Base-by-base conservation (phyloP, 2,888 invertebrate species). In the Caenorhabditis sinica region DNA sequence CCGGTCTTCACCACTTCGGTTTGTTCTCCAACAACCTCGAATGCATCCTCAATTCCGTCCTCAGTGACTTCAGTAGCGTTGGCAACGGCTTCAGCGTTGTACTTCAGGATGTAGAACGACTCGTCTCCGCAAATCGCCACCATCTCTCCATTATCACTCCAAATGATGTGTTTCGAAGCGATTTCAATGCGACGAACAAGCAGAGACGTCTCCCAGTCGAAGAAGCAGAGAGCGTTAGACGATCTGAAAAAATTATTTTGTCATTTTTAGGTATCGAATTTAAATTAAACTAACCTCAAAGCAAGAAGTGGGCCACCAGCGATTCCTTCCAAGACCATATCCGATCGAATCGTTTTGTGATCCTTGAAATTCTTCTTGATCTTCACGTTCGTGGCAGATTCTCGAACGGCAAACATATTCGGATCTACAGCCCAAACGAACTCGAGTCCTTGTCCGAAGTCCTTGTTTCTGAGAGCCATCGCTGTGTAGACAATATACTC, bases 401-500 rank as follows among this genome's bases (percentile, higher is more conserved):
- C 98, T 25, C 97, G 94, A 77, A 95, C 94, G 71, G 95, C 95
- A 91, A 95, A 95, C 86, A 98, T 96, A 60, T 97, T 97, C 43
- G 97, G 97, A 93, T 99, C 99, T 66, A 96, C 95, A 0, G 97
- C 97, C 99, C 99, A 99, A 0, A 98, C 98, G 93, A 99, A 99
- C 94, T 99, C 99, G 91, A 97, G 96, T 0, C 88, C 89, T 51
- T 87, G 86, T 0, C 99, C 99, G 93, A 98, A 99, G 1, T 97
- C 97, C 93, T 99, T 99, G 93, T 99, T 99, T 72, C 99, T 95
- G 86, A 99, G 94, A 0, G 98, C 98, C 97, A 99, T 98, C 0
- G 99, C 97, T 0, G 99, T 99, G 94, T 99, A 99, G 90, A 99
- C 98, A 66, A 99, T 99, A 93, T 98, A 99, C 93, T 99, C 99